These are phyloP conservation scores for Trinectes maculatus DNA, from an alignment of 2,113 vertebrate species.

Conservation along the genomic window DNA sequence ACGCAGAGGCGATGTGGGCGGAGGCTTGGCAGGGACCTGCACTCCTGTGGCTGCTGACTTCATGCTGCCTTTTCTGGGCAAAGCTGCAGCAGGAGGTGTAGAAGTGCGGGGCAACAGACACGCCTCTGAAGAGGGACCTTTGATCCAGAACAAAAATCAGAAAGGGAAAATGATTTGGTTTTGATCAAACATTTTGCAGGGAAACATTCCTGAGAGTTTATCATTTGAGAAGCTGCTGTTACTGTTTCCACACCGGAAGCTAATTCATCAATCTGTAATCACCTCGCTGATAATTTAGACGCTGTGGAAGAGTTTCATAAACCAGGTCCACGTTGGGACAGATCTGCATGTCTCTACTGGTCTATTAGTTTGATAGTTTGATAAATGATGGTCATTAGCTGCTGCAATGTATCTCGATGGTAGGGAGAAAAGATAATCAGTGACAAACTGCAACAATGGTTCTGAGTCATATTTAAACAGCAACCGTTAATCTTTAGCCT, in stretches of 20 bases:
- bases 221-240: slow-evolving; percentile 16
- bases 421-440: neutral
- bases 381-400: slow-evolving; percentile 22
- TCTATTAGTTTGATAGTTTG: slow-evolving; percentile 14
- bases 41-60: slow-evolving; percentile 59
- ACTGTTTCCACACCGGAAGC: slow-evolving; percentile 1
- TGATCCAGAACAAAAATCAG: neutral
- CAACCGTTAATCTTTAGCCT: neutral
- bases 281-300: slow-evolving; percentile 20
- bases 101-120: slow-evolving; percentile 79
- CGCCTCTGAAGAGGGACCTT: slow-evolving; percentile 87
- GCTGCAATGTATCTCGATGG: neutral
- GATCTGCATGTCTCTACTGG: neutral
- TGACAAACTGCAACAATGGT: neutral
- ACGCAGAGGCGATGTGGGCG: slow-evolving; percentile 75
- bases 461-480: slow-evolving; percentile 1
- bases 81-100: slow-evolving; percentile 60
- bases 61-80: slow-evolving; percentile 77
- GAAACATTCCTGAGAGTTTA: too few species aligned
- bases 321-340: slow-evolving; percentile 5
- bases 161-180: too few species aligned
- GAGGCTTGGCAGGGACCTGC: slow-evolving; percentile 78
- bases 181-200: too few species aligned
- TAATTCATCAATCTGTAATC: slow-evolving; percentile 23
- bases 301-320: slow-evolving; percentile 1